These are phyloP conservation scores for Gisinianus flammeolus DNA, from an alignment of 2,888 invertebrate species.

Conservation along the genomic window DNA sequence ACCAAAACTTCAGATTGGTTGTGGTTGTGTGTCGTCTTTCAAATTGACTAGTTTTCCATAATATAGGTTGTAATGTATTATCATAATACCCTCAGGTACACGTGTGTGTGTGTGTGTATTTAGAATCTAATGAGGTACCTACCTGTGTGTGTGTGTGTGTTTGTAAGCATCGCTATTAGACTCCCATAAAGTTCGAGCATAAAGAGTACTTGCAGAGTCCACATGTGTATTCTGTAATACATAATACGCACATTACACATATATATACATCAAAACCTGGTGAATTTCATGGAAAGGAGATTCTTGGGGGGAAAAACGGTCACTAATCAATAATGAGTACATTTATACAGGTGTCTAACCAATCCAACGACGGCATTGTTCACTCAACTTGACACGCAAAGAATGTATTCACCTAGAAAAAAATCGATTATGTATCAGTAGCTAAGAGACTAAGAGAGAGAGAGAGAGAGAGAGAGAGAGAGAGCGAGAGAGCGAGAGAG, in stretches of 20 bases:
- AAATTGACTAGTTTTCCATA: too few relatives aligned
- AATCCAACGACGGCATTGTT: slow-evolving; percentile 35
- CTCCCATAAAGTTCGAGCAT: too few relatives aligned
- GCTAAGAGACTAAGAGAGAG: neutral
- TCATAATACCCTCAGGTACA: too few relatives aligned
- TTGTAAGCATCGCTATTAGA: too few relatives aligned
- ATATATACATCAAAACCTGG: neutral
- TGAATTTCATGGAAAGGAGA: neutral
- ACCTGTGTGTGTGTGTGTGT: slow-evolving; percentile 2
- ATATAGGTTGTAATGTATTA: too few relatives aligned
- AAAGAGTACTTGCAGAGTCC: neutral
- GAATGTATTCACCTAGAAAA: slow-evolving; percentile 35
- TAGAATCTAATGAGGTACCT: neutral
- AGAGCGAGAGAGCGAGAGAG: neutral
- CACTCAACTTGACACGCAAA: slow-evolving; percentile 46
- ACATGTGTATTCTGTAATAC: neutral
- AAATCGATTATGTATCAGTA: slow-evolving; percentile 33
- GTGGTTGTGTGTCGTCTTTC: too few relatives aligned
- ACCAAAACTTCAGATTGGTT: too few relatives aligned
- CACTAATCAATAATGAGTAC: slow-evolving; percentile 40
- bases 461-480: neutral
- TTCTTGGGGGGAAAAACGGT: slow-evolving; percentile 18
- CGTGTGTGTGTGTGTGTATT: too few relatives aligned
- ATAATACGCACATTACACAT: neutral
- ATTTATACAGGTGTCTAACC: slow-evolving; percentile 44